Conservation (phyloP, 2,888 invertebrate species). For the Nezara viridula region DNA sequence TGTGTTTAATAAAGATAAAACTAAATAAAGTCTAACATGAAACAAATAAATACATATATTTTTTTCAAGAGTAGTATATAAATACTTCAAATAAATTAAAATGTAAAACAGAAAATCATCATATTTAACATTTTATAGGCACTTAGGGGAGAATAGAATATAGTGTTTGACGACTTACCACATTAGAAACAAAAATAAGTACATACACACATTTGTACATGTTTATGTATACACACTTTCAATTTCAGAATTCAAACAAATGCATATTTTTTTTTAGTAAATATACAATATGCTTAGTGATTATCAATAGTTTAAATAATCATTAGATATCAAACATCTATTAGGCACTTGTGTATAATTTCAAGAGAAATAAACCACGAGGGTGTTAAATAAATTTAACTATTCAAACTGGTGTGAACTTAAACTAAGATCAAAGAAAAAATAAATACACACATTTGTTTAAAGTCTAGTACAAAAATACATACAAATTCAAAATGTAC, state of each 20-base stretch:
- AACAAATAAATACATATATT: not conserved
- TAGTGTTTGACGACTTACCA: not conserved
- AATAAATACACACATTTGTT: not conserved
- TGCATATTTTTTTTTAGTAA: not conserved
- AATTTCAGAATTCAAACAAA: not conserved
- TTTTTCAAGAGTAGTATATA: not conserved
- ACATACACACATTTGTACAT: too few species aligned
- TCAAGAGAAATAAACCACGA: not conserved
- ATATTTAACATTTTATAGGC: constrained; percentile 1
- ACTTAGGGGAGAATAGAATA: not conserved
- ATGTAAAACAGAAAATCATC: not conserved
- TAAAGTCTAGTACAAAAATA: not conserved
- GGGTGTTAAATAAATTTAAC: not conserved
- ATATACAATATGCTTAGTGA: not conserved
- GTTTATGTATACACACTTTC: not conserved
- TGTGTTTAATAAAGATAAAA: not conserved
- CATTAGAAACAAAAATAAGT: not conserved
- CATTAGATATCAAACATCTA: not conserved
- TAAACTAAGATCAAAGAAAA: not conserved
- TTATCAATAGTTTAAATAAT: not conserved
- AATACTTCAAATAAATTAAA: not conserved
- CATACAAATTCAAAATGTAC: not conserved
- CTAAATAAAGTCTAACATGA: not conserved
- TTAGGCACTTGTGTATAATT: not conserved
- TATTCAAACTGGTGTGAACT: not conserved